Evolutionary conservation across 2,113 vertebrate genomes (phyloP).

Genomic region (Archilochus colubris): DNA sequence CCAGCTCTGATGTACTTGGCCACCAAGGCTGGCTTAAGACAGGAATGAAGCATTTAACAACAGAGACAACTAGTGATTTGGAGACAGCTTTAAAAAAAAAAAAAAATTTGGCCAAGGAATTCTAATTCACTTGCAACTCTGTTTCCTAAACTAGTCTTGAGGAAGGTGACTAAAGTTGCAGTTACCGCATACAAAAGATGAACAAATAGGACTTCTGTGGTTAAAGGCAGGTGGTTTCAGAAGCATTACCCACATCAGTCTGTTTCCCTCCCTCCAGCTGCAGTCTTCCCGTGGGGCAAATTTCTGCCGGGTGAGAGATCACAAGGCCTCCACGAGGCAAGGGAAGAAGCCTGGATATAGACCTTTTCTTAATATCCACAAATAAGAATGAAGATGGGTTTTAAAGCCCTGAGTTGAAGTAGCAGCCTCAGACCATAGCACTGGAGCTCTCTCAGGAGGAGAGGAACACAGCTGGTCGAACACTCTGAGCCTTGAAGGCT

Average conservation of each 20-base stretch:
- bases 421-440: neutral
- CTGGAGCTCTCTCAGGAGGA: neutral
- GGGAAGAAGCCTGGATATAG: neutral
- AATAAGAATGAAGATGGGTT: neutral
- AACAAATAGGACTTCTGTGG: neutral
- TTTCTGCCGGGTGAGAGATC: neutral
- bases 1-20: neutral
- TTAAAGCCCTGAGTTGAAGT: neutral
- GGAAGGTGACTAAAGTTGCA: neutral
- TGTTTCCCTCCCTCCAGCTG: neutral
- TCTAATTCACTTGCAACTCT: neutral
- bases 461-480: neutral
- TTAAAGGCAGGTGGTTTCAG: neutral
- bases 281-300: rapidly evolving
- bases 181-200: neutral
- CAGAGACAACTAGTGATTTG: neutral
- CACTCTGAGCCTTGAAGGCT: rapidly evolving
- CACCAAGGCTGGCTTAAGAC: neutral
- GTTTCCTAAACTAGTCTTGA: neutral
- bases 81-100: neutral
- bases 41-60: neutral
- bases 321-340: neutral
- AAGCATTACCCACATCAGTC: neutral
- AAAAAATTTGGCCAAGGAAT: neutral
- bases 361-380: neutral